Evolutionary conservation across 2,888 invertebrate species (phyloP), one percentile per base, ranked within the genome.

Genomic region (Epirrhoe alternata): DNA sequence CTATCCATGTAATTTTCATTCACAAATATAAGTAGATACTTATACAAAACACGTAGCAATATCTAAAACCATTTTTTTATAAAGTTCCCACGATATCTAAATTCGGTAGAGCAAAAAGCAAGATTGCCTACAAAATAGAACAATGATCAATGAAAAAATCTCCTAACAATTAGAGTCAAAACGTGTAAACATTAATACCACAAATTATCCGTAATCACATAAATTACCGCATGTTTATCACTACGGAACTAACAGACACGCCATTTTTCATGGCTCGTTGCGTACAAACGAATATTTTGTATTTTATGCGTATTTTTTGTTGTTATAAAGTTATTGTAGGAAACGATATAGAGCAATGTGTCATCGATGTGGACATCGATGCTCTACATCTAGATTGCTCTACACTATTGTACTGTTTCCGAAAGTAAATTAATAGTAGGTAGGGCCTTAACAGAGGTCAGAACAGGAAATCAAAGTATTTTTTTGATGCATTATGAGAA

Each of bases 261-360:
- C 50, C 17, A 55, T 51, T 51, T 33, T 45, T 14, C 62, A 62
- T 54, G 66, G 33, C n/a, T 38, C 17, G 62, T 1, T 10, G 61
- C 60, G 10, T 16, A 42, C 31, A 35, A 16, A 31, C 56, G 31
- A 14, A 54, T 24, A 49, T 49, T 47, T 35, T 24, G 24, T 57
- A 47, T 57, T 57, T 33, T 17, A 33, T 33, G 45, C 42, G 62
- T 52, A 33, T 31, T 62, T 59, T 51, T 47, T 47, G 47, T 16
- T 16, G 5, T 47, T 42, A 56, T 51, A 14, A 45, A 4, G 38
- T 53, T 57, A 60, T 61, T 47, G 58, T 42, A 58, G 66, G 66
- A 66, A 61, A n/a, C 17, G 14, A 66, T 57, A 47, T 61, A 58
- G 61, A 66, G 47, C 61, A 61, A 61, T 66, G 42, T 58, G 57